A percentile compares a stretch with the other conserved stretches of the same genome.
Evolutionary conservation across 2,797 vertebrate species (phyloP).

Genomic region (Meriones psammophilus): DNA sequence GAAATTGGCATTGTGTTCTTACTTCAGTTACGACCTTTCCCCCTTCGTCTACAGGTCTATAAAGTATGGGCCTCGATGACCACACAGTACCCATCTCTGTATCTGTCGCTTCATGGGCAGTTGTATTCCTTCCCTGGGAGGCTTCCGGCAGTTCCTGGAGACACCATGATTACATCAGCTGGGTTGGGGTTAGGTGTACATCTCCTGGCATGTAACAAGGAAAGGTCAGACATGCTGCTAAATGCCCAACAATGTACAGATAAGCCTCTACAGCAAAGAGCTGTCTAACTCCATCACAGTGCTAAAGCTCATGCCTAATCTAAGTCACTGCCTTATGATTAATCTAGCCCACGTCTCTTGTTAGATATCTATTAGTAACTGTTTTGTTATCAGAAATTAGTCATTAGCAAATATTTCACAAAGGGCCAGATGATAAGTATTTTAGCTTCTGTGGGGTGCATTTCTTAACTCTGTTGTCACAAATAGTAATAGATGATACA

Average conservation of each 20-base stretch:
- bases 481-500: neutral
- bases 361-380: constrained; percentile 8
- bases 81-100: neutral
- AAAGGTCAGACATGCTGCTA: neutral
- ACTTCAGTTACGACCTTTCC: neutral
- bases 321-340: neutral
- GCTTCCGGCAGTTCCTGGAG: neutral
- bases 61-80: neutral
- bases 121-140: neutral
- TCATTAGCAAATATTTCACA: neutral
- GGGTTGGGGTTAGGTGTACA: neutral
- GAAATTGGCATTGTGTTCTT: neutral
- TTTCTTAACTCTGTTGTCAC: neutral
- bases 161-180: neutral
- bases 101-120: neutral
- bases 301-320: neutral
- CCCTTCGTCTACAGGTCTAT: neutral
- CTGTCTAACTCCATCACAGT: neutral
- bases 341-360: neutral
- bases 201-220: neutral
- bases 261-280: neutral
- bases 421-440: neutral
- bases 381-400: constrained; percentile 35
- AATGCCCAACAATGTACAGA: neutral
- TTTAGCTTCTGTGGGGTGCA: neutral